Evolutionary conservation across 2,797 vertebrate species (phyloP).

Genomic region (Taeniopygia guttata): DNA sequence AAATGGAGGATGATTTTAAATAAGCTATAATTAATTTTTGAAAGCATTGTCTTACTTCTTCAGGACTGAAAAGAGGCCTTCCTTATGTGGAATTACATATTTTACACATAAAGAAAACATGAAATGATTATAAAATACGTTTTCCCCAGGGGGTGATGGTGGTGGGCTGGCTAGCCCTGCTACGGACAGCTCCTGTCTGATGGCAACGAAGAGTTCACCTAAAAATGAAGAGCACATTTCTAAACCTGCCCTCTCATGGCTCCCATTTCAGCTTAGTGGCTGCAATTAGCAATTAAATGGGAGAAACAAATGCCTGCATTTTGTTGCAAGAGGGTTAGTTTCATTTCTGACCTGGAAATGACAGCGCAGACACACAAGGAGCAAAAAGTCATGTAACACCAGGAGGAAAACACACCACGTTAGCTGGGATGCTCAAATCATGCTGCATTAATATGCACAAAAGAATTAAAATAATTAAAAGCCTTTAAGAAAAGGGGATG

Average conservation of each 20-base stretch:
- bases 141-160: neutral
- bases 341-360: conserved; percentile 15
- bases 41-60: neutral
- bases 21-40: neutral
- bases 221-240: neutral
- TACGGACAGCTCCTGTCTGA: neutral
- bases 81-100: neutral
- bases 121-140: neutral
- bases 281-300: neutral
- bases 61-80: neutral
- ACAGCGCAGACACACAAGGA: neutral
- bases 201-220: neutral
- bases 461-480: conserved; percentile 27
- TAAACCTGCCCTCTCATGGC: neutral
- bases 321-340: conserved; percentile 10
- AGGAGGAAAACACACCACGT: neutral
- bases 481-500: neutral
- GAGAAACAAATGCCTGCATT: neutral
- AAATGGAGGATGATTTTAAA: neutral
- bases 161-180: neutral
- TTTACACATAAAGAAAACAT: neutral
- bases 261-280: neutral
- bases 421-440: neutral
- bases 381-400: neutral
- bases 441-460: neutral